Percentiles rank a stretch among this genome's conserved stretches.
These are phyloP conservation scores for Elegia similella DNA, from an alignment of 2,888 invertebrate genomes.

Conservation along the genomic window DNA sequence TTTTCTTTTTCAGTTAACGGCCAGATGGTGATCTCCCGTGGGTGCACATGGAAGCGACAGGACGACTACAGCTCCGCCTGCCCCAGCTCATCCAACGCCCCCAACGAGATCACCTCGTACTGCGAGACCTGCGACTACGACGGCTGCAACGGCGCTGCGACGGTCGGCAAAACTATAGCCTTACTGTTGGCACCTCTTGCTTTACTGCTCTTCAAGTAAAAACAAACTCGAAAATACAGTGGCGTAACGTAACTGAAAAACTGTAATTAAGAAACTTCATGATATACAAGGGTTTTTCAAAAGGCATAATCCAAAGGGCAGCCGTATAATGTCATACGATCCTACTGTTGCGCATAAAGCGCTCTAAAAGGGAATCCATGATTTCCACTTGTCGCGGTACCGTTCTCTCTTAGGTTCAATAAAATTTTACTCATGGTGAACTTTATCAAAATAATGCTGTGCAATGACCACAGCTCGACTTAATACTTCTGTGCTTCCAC, in stretches of 20 bases:
- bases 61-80: conserved; percentile 78
- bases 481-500: no score
- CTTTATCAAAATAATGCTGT: no score
- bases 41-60: conserved; percentile 82
- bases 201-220: conserved; percentile 67
- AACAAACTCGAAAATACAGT: not conserved
- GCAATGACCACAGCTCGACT: no score
- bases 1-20: conserved; percentile 73
- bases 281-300: no score
- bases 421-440: no score
- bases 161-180: conserved; percentile 67
- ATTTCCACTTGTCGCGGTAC: no score
- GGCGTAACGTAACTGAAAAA: conserved; percentile 8
- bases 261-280: not conserved
- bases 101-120: conserved; percentile 78
- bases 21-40: conserved; percentile 74
- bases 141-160: conserved; percentile 83
- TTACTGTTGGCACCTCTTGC: conserved; percentile 63
- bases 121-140: conserved; percentile 87
- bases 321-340: not conserved
- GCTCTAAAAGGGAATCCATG: no score
- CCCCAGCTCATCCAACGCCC: conserved; percentile 66
- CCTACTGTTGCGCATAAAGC: not conserved
- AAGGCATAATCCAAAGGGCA: no score
- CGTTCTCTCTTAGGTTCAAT: no score